Base-by-base conservation (phyloP, 2,888 invertebrate species). In the Cryptus viduatorius region DNA sequence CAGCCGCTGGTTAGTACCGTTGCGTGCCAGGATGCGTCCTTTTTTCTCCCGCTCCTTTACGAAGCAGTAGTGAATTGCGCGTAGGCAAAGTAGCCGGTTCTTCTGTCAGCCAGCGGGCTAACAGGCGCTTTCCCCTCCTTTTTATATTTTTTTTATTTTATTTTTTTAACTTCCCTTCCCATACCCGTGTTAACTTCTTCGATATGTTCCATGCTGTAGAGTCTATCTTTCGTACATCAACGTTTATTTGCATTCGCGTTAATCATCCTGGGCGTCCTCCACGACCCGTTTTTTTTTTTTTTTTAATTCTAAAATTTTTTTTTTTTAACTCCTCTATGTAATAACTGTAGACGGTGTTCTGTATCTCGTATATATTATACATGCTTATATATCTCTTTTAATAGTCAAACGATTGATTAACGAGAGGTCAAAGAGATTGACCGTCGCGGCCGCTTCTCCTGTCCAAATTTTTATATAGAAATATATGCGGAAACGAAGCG, bases 21-120 rank as follows among this genome's bases (percentile, higher is more conserved):
- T 84, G 84, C 82, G 82, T 84, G 84, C 84, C 79, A 79, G 82
- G 75, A 82, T 82, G 65, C 82, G 71, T 76, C 76, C 76, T 71
- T 79, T 44, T 78, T 48, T 61, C 44, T 73, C 59, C 75, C 59
- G 14, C 46, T n/a, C 10, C 61, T 61, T 67, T 59, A 19, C 65
- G 14, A 50, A 31, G 73, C 44, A 79, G 79, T 76, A 75, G 48
- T 59, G 75, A 82, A 82, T 84, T 67, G 75, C 76, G 84, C 84
- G 82, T 84, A 84, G 84, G 82, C 79, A 84, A 82, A 84, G 82
- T 79, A 84, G 84, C 84, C 76, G 65, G 76, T 84, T 64, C 78
- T 82, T 71, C 65, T 71, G 69, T 59, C 83, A 75, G 69, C 50
- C 69, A 78, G 59, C 59, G 61, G 71, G 71, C 72, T 82, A 48